A percentile compares a stretch with the other conserved stretches of the same genome.
Conservation (phyloP, 2,888 invertebrate species). For the Ephialtes manifestator region DNA sequence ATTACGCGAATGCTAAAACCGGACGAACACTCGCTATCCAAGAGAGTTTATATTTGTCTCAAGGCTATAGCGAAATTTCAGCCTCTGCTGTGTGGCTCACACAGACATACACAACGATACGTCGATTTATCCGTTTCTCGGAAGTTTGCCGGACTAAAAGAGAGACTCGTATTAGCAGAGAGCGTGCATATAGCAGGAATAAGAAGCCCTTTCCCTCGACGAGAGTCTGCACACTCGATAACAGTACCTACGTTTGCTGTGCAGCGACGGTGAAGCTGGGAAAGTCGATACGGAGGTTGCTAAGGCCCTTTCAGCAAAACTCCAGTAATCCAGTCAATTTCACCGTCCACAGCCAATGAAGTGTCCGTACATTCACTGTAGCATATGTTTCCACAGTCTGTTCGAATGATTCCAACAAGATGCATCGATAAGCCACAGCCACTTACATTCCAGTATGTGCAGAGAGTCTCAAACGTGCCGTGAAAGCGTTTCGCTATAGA, state of each 20-base stretch:
- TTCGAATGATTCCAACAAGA: slow-evolving; percentile 51
- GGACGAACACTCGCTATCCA: slow-evolving; percentile 15
- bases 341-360: neutral
- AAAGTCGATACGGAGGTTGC: neutral
- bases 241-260: neutral
- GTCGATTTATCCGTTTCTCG: slow-evolving; percentile 38
- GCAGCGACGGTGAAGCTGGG: neutral
- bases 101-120: slow-evolving; percentile 39
- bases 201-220: slow-evolving; percentile 25
- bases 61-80: slow-evolving; percentile 70
- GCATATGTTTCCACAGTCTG: neutral
- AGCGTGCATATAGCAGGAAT: slow-evolving; percentile 1
- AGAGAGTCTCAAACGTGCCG: slow-evolving; percentile 42
- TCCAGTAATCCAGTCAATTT: neutral
- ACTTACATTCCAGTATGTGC: neutral
- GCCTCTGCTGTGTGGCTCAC: slow-evolving; percentile 36
- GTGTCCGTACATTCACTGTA: slow-evolving; percentile 1
- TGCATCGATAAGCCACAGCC: slow-evolving; percentile 48
- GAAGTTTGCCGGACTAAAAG: slow-evolving; percentile 46
- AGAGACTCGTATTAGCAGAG: slow-evolving; percentile 30
- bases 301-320: neutral
- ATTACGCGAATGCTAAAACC: slow-evolving; percentile 54
- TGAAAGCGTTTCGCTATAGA: slow-evolving; percentile 65
- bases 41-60: slow-evolving; percentile 71
- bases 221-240: neutral